These are phyloP conservation scores for Scotopteryx bipunctaria DNA, from an alignment of 2,888 invertebrate species.

Conservation along the genomic window DNA sequence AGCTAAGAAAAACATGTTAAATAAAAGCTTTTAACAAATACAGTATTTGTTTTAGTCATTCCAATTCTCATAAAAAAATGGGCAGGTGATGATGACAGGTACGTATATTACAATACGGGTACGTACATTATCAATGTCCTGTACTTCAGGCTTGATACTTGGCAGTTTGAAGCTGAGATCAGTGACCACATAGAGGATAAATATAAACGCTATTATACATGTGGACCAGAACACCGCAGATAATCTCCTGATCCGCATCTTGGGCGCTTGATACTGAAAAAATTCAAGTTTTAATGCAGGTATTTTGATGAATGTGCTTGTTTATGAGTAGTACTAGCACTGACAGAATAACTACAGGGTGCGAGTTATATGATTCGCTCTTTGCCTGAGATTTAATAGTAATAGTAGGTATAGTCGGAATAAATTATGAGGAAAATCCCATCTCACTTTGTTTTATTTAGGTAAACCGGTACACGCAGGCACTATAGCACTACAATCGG, in stretches of 20 bases:
- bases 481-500: neutral
- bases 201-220: conserved; percentile 83
- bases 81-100: neutral
- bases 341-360: no score
- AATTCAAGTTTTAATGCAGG: neutral
- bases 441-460: neutral
- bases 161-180: conserved; percentile 85
- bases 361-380: no score
- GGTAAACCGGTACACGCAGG: neutral
- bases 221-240: conserved; percentile 85
- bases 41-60: no score
- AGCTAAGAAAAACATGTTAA: no score
- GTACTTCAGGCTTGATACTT: conserved; percentile 78
- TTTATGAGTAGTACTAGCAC: no score
- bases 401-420: no score
- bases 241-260: conserved; percentile 82
- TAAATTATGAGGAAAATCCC: no score
- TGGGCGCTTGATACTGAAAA: conserved; percentile 42
- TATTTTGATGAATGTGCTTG: neutral
- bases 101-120: neutral
- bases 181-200: conserved; percentile 86
- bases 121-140: conserved; percentile 85
- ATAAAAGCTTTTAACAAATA: no score
- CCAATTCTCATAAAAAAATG: neutral
- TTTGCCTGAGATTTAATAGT: no score